A percentile compares a stretch with the other conserved stretches of the same genome.
Conservation (phyloP, 1,140 invertebrate genomes). For the Lanistes nyassanus region DNA sequence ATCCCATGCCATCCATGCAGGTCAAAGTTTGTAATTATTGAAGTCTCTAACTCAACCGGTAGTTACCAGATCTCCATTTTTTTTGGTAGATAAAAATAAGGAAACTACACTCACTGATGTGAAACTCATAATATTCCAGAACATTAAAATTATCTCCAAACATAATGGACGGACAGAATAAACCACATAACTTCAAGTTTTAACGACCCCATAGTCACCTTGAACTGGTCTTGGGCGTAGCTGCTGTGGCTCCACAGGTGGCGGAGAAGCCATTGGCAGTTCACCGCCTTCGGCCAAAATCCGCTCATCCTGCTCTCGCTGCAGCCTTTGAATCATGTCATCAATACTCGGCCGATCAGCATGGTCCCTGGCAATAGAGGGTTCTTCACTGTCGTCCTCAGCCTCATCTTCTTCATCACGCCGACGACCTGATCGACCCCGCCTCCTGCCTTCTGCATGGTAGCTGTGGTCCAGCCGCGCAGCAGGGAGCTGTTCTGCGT, state of each 20-base stretch:
- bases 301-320: conserved; percentile 67
- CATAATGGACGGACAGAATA: neutral
- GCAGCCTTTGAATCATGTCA: conserved; percentile 78
- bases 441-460: neutral
- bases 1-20: too few species aligned
- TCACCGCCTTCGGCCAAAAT: conserved; percentile 41
- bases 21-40: too few species aligned
- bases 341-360: conserved; percentile 77
- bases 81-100: too few species aligned
- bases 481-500: too few species aligned
- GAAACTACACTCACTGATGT: too few species aligned
- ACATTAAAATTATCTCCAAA: neutral
- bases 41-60: too few species aligned
- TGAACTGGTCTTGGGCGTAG: neutral
- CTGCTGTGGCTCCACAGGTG: neutral
- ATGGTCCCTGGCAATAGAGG: neutral
- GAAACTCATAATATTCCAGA: neutral
- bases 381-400: conserved; percentile 29
- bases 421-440: neutral
- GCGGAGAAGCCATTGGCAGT: conserved; percentile 33
- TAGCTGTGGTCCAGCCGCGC: neutral
- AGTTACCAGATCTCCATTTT: too few species aligned
- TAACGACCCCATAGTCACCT: too few species aligned
- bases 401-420: conserved; percentile 23
- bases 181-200: neutral